A percentile compares a stretch with the other conserved stretches of the same genome.
These are phyloP conservation scores for Lucilia cuprina DNA, from an alignment of 1,140 invertebrate genomes.

Conservation along the genomic window DNA sequence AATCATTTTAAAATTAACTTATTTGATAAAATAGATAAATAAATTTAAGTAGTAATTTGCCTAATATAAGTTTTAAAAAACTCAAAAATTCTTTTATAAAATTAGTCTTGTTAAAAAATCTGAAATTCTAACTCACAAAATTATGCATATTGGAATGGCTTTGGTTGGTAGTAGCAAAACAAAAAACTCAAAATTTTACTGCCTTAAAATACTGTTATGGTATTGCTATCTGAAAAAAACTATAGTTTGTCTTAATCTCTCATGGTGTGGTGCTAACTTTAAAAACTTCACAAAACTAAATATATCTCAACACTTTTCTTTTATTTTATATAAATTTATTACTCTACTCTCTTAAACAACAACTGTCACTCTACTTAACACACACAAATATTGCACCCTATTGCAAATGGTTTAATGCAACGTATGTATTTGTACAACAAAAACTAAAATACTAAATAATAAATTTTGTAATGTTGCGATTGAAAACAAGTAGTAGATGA, in stretches of 20 bases:
- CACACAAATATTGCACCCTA: neutral
- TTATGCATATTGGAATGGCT: constrained; percentile 31
- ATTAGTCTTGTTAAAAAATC: neutral
- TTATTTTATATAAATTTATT: neutral
- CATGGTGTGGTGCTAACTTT: constrained; percentile 29
- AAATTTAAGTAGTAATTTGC: too few relatives aligned
- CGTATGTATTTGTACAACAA: neutral
- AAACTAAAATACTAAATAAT: neutral
- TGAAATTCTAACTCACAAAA: neutral
- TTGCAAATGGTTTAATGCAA: neutral
- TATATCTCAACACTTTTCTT: neutral
- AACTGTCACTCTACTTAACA: neutral
- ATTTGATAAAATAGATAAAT: too few relatives aligned
- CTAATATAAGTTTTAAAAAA: too few relatives aligned
- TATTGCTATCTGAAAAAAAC: neutral
- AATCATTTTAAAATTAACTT: too few relatives aligned
- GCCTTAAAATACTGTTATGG: constrained; percentile 5
- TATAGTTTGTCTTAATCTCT: neutral
- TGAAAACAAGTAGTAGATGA: constrained; percentile 6
- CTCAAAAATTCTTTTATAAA: too few relatives aligned
- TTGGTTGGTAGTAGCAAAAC: constrained; percentile 23
- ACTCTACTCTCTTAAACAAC: neutral
- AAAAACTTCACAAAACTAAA: neutral
- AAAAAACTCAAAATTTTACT: neutral
- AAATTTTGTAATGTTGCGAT: neutral